These are phyloP conservation scores for Coptotermes formosanus DNA, from an alignment of 1,140 invertebrate species.

Conservation along the genomic window DNA sequence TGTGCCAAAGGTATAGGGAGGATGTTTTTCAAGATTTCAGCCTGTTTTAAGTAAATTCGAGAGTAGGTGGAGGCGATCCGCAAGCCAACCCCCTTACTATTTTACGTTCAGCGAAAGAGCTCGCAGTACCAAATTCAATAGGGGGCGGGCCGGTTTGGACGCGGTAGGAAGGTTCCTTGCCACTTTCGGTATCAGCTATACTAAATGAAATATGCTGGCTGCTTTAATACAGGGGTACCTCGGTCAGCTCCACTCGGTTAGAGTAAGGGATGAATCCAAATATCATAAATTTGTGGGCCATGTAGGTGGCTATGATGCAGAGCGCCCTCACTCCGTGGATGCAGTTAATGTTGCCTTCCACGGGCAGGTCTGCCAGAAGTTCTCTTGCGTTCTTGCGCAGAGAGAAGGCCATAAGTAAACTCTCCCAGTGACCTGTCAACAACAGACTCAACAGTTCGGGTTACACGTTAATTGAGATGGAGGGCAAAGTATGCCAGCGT, in stretches of 20 bases:
- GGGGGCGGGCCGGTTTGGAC: too few relatives aligned
- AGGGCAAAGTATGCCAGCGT: too few relatives aligned
- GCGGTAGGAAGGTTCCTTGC: too few relatives aligned
- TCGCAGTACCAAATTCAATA: too few relatives aligned
- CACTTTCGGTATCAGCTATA: too few relatives aligned
- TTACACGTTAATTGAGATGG: too few relatives aligned
- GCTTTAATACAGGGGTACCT: constrained; percentile 41
- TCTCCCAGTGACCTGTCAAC: constrained; percentile 44
- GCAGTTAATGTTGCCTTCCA: constrained; percentile 55
- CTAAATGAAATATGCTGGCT: not conserved
- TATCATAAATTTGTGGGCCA: constrained; percentile 62
- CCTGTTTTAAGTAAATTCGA: too few relatives aligned
- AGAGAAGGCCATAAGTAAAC: constrained; percentile 55
- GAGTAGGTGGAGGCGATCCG: too few relatives aligned
- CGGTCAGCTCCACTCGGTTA: constrained; percentile 60
- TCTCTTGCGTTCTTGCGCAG: constrained; percentile 47
- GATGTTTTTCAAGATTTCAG: too few relatives aligned
- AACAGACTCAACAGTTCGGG: not conserved
- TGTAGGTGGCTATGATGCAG: constrained; percentile 57
- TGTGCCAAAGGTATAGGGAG: too few relatives aligned
- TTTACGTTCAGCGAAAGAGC: too few relatives aligned
- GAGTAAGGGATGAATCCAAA: constrained; percentile 58
- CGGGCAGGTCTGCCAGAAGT: constrained; percentile 42
- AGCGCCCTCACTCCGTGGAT: constrained; percentile 62
- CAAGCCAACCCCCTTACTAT: too few relatives aligned